Conservation (phyloP, 2,113 vertebrate genomes). For the Aplodontia rufa region DNA sequence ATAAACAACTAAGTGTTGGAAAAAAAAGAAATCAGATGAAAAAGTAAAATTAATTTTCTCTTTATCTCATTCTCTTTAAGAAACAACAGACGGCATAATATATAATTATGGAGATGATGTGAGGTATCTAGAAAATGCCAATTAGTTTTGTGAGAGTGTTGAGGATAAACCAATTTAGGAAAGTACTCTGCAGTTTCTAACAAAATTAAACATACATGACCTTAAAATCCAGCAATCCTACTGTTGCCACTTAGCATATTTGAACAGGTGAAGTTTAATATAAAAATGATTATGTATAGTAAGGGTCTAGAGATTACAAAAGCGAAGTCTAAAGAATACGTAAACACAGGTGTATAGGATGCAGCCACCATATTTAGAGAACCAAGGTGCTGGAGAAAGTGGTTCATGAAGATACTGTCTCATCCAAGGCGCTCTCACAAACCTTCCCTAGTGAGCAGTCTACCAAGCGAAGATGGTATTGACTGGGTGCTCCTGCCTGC, state of each 20-base stretch:
- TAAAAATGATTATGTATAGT: neutral
- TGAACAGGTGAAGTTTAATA: neutral
- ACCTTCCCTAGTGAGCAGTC: accelerated
- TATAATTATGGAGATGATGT: neutral
- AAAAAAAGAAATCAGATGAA: no score
- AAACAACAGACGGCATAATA: no score
- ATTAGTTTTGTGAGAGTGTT: neutral
- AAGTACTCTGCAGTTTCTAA: neutral
- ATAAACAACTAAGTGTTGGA: no score
- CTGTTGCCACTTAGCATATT: neutral
- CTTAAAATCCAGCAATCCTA: neutral
- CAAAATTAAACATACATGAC: neutral
- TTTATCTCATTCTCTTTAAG: no score
- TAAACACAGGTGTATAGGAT: no score
- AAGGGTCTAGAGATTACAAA: neutral
- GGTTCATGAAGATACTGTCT: neutral
- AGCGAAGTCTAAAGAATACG: neutral
- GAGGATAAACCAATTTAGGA: neutral
- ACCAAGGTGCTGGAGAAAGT: neutral
- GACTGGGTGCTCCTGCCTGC: neutral
- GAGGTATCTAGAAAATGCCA: neutral
- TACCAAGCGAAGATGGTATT: neutral
- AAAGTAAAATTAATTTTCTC: no score
- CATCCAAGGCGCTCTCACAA: neutral
- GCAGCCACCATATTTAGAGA: no score